Base-by-base conservation (phyloP, 2,888 invertebrate species). In the Cantharis rustica region DNA sequence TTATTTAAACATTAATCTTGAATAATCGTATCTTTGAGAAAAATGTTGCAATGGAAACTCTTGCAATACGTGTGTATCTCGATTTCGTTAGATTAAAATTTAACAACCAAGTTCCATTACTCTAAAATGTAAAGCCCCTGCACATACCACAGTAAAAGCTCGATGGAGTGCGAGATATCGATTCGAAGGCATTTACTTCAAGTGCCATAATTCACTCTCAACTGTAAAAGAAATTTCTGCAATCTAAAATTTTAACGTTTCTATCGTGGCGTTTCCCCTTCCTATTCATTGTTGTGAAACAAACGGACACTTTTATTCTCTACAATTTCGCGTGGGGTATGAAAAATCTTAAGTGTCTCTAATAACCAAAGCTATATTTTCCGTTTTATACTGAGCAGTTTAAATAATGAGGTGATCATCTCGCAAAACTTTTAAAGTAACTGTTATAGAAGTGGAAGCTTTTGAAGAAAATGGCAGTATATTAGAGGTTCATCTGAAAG, bases 401-500 rank as follows among this genome's bases (percentile, higher is more conserved):
- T 75, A 71, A 68, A 61, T 70, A 69, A 69, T 75, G 62, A 68
- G 72, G 68, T 69, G 10, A 31, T 27, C 16, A 76, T 69, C 72
- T 66, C 70, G 69, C 70, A 66, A 61, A 73, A 76, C 66, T 73
- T 76, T 76, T 73, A 73, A 76, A 76, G 27, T 76, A 72, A 76
- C 72, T 62, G 61, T 69, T 26, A 61, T 69, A 61, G 26, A 69
- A 73, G 62, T 73, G 69, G 73, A 64, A 74, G 69, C 69, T 74
- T 62, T 73, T 27, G 61, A 62, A 68, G 61, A 16, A 20, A 69
- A 72, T 64, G 75, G 71, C 47, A 74, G 71, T 77, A 72, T 75
- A 77, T 77, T 77, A 77, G 75, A 77, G 72, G 72, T 77, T 80
- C 77, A 75, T 77, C 72, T 72, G 66, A 71, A 71, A 75, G 74